Evolutionary conservation across 2,888 invertebrate species (phyloP), one percentile per base, ranked within the genome.

Genomic region (Colletes collaris): DNA sequence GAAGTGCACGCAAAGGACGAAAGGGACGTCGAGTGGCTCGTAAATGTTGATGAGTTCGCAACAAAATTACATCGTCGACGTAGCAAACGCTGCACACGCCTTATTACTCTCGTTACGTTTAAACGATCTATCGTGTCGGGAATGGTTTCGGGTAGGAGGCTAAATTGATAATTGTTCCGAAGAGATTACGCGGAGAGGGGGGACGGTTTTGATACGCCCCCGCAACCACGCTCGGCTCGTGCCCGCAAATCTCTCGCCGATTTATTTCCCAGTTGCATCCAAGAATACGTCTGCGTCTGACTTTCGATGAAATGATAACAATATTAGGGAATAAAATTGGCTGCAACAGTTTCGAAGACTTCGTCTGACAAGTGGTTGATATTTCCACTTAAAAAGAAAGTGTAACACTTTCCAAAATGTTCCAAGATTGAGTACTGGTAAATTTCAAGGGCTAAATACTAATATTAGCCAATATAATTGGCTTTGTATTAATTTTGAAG

Each of bases 151-250:
- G 72, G 59, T 27, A 35, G 46, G 44, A 59, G 40, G 67, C 52
- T 63, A 76, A 85, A 84, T 85, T 84, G 84, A 84, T 85, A 85
- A 84, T 84, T 62, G 74, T 71, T 64, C 55, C 76, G 52, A 58
- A 65, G 58, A 69, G 75, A 79, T 79, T 75, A 75, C 67, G 66
- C 27, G 27, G 1, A 27, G 27, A 2, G 27, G 27, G 27, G 27
- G 16, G 16, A 16, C 16, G 16, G 27, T 27, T 27, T 10, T 50
- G 52, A 78, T 72, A 60, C 13, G 19, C 35, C 10, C 35, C 10
- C n/a, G 19, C 62, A 37, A 63, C 44, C n/a, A 67, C n/a, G 50
- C n/a, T 35, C 2, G 27, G 63, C 35, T 49, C n/a, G 40, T 35
- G 13, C 53, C 27, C 68, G 68, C 50, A 19, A 64, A 55, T 72